Evolutionary conservation across 2,797 vertebrate genomes (phyloP), one percentile per base, ranked within the genome.

Genomic region (Hybognathus amarus): DNA sequence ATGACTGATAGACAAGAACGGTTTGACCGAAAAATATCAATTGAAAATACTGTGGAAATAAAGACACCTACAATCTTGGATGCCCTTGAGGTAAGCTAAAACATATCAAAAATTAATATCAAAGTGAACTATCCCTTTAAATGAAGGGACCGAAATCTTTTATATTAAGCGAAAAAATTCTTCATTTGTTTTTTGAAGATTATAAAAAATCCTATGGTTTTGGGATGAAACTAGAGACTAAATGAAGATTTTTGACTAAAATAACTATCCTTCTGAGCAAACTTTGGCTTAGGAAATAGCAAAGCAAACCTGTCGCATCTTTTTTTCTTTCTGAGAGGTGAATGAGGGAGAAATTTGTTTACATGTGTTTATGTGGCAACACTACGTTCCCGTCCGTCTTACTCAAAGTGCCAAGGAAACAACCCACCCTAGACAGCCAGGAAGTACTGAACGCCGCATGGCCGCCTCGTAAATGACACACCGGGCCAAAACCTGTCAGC

Each of bases 341-440:
- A 56, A 33, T 68, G 47, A 6, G 13, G 45, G 15, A 17, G 45
- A 47, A 5, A 47, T 17, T 47, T 47, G 45, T 47, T 47, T 47
- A 15, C 17, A 15, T 47, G 61, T 76, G 22, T 13, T 86, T 64
- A 76, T 52, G 38, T 67, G 52, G 50, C 64, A 79, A 79, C 30
- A 77, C 66, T 42, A 13, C 71, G 17, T 85, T 82, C 66, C 76
- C 40, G 47, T 85, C 69, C 4, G 4, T 80, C 71, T 50, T 45
- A 69, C 40, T 24, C 24, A 63, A 68, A 63, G 13, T 80, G 61
- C 71, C 83, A 77, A 83, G 59, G 76, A 81, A 69, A 83, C 40
- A 85, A 54, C 20, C 1, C 45, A 42, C 33, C 54, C 66, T 67
- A 83, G 76, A 83, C 83, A 73, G 56, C 74, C 63, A 80, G 82